Evolutionary conservation across 2,797 vertebrate genomes (phyloP), one percentile per base, ranked within the genome.

Genomic region (Psittacula derbiana): DNA sequence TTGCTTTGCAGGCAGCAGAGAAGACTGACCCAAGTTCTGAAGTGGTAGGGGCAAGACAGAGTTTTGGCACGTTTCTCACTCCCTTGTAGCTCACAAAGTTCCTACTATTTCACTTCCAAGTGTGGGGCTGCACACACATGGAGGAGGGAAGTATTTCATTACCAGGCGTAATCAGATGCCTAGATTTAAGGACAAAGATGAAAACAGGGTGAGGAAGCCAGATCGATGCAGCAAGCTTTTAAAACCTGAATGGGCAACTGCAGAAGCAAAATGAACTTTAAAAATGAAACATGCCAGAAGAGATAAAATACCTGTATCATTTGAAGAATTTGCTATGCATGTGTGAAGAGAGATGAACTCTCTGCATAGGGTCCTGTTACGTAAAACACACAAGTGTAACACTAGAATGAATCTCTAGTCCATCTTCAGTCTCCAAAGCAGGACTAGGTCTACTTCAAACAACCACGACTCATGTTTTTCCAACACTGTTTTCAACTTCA

Each of bases 71-170:
- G 1, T 24, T 74, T 55, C 66, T 52, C 38, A 31, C 2, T 10
- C 25, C 14, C 25, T 16, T 18, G 46, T 11, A 70, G 55, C 27
- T 80, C 8, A 4, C 8, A 2, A 58, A 33, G 11, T n/a, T 71
- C 31, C 20, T 24, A 15, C 23, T 58, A 30, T 12, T 12, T 40
- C 10, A 10, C 25, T 52, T 67, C 46, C 62, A 41, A 40, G 40
- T 3, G 7, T 0, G 50, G 24, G n/a, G 21, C 13, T 76, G 21
- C 14, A 36, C 2, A 28, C 8, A 25, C 50, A 9, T 27, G 24
- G 18, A 83, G 17, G 16, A 84, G 11, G 20, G 23, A 87, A 72
- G n/a, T 11, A 38, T 5, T 61, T 27, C 11, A 3, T 8, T 43
- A 52, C 27, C 19, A 78, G 65, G 25, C 33, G 74, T 64, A 40